Evolutionary conservation across 1,140 invertebrate species (phyloP).

Genomic region (Galleria mellonella): DNA sequence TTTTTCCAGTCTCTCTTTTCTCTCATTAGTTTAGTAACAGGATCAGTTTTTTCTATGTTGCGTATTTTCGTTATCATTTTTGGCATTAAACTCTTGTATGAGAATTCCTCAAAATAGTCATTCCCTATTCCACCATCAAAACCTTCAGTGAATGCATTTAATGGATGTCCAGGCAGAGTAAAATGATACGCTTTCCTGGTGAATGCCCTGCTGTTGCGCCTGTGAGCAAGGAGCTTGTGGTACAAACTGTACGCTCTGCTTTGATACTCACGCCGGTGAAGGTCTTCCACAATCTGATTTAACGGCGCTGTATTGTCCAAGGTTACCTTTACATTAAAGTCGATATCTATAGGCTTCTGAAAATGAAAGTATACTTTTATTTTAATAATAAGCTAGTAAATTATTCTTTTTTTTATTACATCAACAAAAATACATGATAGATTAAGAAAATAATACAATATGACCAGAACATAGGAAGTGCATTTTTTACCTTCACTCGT

Average conservation of each 20-base stretch:
- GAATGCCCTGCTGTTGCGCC: conserved; percentile 10
- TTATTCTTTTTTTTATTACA: conserved; percentile 4
- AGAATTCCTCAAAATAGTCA: conserved; percentile 47
- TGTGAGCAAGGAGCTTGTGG: conserved; percentile 26
- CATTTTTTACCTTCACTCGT: no score
- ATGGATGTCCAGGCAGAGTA: conserved; percentile 34
- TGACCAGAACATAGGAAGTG: no score
- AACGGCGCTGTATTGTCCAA: not conserved
- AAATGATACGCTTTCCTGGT: conserved; percentile 26
- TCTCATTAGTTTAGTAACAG: conserved; percentile 36
- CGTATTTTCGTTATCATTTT: conserved; percentile 39
- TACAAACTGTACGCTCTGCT: conserved; percentile 38
- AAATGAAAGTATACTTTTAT: not conserved
- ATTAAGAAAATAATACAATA: no score
- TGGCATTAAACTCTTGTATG: conserved; percentile 47
- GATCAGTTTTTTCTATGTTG: conserved; percentile 38
- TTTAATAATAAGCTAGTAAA: no score
- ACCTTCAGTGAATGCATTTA: conserved; percentile 45
- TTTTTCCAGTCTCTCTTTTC: conserved; percentile 40
- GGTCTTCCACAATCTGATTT: not conserved
- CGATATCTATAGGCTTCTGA: not conserved
- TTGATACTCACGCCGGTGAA: not conserved
- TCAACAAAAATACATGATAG: no score
- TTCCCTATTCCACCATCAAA: conserved; percentile 48
- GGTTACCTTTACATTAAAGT: not conserved